Base-by-base conservation (phyloP, 37 sponge, comb jelly and placozoan species). In the Corticium candelabrum region DNA sequence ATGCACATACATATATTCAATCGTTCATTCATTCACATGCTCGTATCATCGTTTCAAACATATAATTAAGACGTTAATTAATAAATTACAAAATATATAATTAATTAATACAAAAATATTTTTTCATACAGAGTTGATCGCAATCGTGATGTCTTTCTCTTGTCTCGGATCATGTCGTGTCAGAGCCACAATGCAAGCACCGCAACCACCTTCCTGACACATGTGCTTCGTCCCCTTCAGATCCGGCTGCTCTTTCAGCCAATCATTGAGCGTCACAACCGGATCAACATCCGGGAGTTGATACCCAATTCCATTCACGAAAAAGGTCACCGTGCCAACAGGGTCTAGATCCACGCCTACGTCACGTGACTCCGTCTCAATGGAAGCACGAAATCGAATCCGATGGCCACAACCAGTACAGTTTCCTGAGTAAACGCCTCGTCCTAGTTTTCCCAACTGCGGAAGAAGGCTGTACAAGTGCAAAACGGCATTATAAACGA, bases 161-260 rank as follows among this genome's bases (percentile, higher is more conserved):
- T n/a, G n/a, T n/a, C n/a, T n/a, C n/a, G n/a, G n/a, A n/a, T n/a
- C n/a, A n/a, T n/a, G n/a, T n/a, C n/a, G n/a, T n/a, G n/a, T n/a
- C n/a, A n/a, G n/a, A n/a, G 62, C 21, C 11, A 70, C 73, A 7
- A 70, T 29, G 21, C 73, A 70, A 4, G 73, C 73, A 4, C 73
- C 73, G 73, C 73, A 70, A 33, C 73, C 73, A 29, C 73, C 73
- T 15, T 70, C 73, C n/a, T 29, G n/a, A 29, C 73, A 70, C 73
- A 70, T 70, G 73, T 5, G 35, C 73, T 70, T 70, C n/a, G 73
- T 70, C n/a, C 73, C 73, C 36, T 70, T 70, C 73, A 70, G 36
- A 15, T 15, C 73, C 31, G 73, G 73, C 73, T 70, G 73, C 5
- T 70, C 35, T 4, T 5, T 4, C 34, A 70, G 32, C 73, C 73